Evolutionary conservation across 2,888 invertebrate genomes (phyloP), one percentile per base, ranked within the genome.

Genomic region (Pseudococcus viburni): DNA sequence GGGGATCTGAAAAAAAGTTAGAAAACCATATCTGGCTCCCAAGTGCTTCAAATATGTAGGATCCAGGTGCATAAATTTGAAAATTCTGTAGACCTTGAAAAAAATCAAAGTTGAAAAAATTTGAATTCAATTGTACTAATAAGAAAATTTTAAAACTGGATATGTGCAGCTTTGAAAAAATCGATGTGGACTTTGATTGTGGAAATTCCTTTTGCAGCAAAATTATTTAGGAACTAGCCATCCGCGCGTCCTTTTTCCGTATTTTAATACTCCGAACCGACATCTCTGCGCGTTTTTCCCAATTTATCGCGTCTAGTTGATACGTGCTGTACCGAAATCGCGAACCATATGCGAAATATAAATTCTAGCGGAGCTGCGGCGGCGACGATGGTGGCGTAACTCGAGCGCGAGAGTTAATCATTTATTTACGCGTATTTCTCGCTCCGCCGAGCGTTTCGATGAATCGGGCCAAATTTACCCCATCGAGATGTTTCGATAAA

Each of bases 401-500:
- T 22, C 19, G 39, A 15, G 33, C 33, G 33, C 39, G n/a, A 26
- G 17, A 73, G 73, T 33, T 46, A 83, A 83, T 83, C 80, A 83
- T 83, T 83, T 83, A 83, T 83, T 83, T 83, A 83, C 73, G 73
- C 73, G 26, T 19, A 83, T 83, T 83, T 83, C 22, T 83, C 33
- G 73, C 73, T 73, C 33, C 73, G 33, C 33, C 12, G 33, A 46
- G 46, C 80, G 46, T 42, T 83, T 83, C n/a, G 80, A 83, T 83
- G 46, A 83, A 83, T 83, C 46, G 73, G 8, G 80, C 80, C 42
- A 83, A 83, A 80, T 80, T 39, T 42, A 42, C 80, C 42, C 42
- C 42, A 5, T 15, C 33, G 8, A 80, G 42, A 80, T 80, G 42
- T 80, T 80, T 42, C 80, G 80, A 83, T 83, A 83, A 83, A 46